Evolutionary conservation across 2,113 vertebrate genomes (phyloP), one percentile per base, ranked within the genome.

Genomic region (Amazona vittata): DNA sequence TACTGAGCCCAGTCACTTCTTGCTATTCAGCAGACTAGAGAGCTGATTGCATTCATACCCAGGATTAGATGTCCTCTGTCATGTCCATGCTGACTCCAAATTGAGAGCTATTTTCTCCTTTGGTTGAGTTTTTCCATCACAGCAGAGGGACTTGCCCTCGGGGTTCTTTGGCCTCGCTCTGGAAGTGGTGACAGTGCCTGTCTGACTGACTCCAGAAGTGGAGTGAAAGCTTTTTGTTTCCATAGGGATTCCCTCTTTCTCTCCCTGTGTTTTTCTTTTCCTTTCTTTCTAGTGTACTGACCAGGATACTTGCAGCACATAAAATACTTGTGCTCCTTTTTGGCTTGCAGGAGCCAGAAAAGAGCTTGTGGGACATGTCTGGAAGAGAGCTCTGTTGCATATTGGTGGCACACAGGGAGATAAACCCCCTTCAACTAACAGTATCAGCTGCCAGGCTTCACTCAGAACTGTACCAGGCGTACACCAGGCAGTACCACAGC

Each of bases 161-260:
- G 71, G 60, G 71, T 81, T 82, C 83, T 90, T 81, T 84, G 69
- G 73, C 47, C 35, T 50, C 75, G 69, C 50, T 68, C 74, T 83
- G 0, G 37, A 73, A 81, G 41, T 59, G 65, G 75, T 84, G 60
- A 89, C 60, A 67, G 16, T 39, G 55, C 83, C 44, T 47, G 39
- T 80, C 82, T 88, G 86, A 75, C 67, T 95, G 63, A 86, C 64
- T 82, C 52, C 6, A 1, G 63, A 20, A 50, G 19, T 65, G 26
- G 67, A 92, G 39, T 82, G 43, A 94, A 94, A 68, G 86, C 46
- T 85, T 87, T 96, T 90, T 95, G 53, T 88, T 93, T 92, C 71
- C 68, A 63, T 53, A 86, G 85, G 85, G 92, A 67, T 93, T 93
- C 70, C 71, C 41, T 76, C 50, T 86, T 78, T 57, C 63, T 49